A percentile compares a stretch with the other conserved stretches of the same genome.
phyloP scores from a whole-genome alignment of 2,888 invertebrate genomes.

The Pseudolycoriella hygida region DNA sequence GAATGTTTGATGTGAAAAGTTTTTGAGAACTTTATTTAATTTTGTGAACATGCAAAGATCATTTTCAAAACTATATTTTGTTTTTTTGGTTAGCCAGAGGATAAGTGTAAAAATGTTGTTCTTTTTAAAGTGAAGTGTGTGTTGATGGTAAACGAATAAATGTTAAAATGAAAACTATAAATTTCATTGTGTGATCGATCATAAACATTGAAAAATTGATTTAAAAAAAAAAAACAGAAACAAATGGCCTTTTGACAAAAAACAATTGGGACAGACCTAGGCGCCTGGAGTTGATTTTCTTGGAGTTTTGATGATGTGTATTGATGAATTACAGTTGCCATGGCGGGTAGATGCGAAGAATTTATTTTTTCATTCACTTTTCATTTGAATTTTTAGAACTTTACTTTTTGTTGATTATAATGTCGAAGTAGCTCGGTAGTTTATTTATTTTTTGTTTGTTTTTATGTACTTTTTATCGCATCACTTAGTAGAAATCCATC shows the following conservation, averaged over 20 bases:
- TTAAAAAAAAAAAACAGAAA: slow-evolving; percentile 8
- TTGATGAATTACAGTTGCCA: neutral
- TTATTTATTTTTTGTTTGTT: slow-evolving; percentile 3
- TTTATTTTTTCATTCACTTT: slow-evolving; percentile 1
- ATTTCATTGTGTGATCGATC: neutral
- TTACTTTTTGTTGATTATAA: neutral
- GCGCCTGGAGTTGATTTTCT: slow-evolving; percentile 9
- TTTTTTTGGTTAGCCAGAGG: too few species aligned
- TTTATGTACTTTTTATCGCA: neutral
- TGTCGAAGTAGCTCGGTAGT: slow-evolving; percentile 1
- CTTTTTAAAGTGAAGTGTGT: neutral
- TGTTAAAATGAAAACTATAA: neutral
- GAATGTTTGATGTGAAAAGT: too few species aligned
- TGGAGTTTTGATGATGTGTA: slow-evolving; percentile 3
- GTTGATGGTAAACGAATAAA: neutral
- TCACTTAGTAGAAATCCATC: neutral
- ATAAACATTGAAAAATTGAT: slow-evolving; percentile 6
- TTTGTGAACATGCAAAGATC: too few species aligned
- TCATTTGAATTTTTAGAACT: neutral
- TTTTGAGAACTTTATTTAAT: too few species aligned
- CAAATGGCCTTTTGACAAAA: slow-evolving; percentile 2
- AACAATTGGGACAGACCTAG: slow-evolving; percentile 12
- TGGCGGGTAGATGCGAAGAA: neutral
- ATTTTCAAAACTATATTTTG: too few species aligned
- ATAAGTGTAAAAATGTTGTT: slow-evolving; percentile 1